Evolutionary conservation across 2,113 vertebrate species (phyloP).

Genomic region (Platichthys stellatus): DNA sequence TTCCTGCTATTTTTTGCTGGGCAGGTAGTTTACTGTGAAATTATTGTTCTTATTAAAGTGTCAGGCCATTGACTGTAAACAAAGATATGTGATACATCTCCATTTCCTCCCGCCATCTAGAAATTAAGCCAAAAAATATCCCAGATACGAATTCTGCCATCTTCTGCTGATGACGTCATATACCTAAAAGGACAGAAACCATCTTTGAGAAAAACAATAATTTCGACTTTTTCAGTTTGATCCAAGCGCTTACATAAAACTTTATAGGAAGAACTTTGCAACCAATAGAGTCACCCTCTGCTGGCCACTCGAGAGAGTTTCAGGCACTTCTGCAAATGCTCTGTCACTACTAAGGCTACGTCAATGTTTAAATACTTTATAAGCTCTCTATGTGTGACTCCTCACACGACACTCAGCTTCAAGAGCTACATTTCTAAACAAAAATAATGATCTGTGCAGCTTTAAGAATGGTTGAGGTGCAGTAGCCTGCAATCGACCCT

Average conservation of each 20-base stretch:
- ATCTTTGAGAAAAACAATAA: too few species aligned
- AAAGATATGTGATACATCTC: not conserved
- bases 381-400: not conserved
- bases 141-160: not conserved
- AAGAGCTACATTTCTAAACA: not conserved
- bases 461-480: not conserved
- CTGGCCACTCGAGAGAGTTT: too few species aligned
- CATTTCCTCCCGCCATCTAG: not conserved
- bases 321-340: too few species aligned
- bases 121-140: not conserved
- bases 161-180: not conserved
- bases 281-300: too few species aligned
- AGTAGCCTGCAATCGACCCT: constrained; percentile 22
- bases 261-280: too few species aligned
- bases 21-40: too few species aligned
- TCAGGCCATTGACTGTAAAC: not conserved
- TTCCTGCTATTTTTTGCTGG: too few species aligned
- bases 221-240: too few species aligned
- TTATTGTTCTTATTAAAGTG: too few species aligned
- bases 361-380: too few species aligned
- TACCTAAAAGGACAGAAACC: too few species aligned
- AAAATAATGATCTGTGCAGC: not conserved
- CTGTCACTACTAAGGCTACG: too few species aligned
- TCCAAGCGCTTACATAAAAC: not conserved
- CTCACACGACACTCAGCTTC: not conserved